Base-by-base conservation (phyloP, 2,797 vertebrate species). In the Brachymystax lenok region DNA sequence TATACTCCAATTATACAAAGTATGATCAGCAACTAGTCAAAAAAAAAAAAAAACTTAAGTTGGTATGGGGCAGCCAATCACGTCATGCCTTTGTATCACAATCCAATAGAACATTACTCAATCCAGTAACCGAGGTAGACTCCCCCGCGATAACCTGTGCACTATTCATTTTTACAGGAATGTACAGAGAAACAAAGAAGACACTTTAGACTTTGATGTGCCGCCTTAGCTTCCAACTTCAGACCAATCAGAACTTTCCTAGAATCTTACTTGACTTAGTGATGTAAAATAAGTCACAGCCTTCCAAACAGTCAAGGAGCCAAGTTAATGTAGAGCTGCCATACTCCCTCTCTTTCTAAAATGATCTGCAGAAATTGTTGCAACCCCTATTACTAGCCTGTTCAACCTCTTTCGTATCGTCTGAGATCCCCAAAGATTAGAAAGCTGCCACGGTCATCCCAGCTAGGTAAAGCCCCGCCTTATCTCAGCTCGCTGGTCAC, bases 271-370 rank as follows among this genome's bases (percentile, higher is more conserved):
- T 82, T 74, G 74, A 79, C 33, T 83, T 69, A 69, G 69, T 50
- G 67, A 78, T 75, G 61, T 74, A 78, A 82, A 74, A 67, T 10
- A 46, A 10, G 74, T 70, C 52, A 72, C 81, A 83, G 76, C 0
- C 84, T 79, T 85, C 87, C 86, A 85, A 80, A 86, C 87, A 93
- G 90, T 93, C 93, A 90, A 93, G 93, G 94, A 93, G 89, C 87
- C 89, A 93, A 93, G 91, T 92, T 92, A 92, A 94, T 94, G 92
- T 83, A 84, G 87, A 90, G 83, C 89, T 46, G 40, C 2, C 90
- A 92, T 89, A 90, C 85, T 90, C 6, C 33, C 33, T 35, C 33
- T 7, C 33, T 6, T 7, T 35, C 33, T 35, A 35, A 7, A 35
- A 1, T 0, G 0, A 35, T 35, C 5, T 1, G 7, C 33, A 1